Percentiles rank a stretch among this genome's conserved stretches.
Evolutionary conservation across 2,797 vertebrate genomes (phyloP).

Genomic region (Gadopsis marmoratus): DNA sequence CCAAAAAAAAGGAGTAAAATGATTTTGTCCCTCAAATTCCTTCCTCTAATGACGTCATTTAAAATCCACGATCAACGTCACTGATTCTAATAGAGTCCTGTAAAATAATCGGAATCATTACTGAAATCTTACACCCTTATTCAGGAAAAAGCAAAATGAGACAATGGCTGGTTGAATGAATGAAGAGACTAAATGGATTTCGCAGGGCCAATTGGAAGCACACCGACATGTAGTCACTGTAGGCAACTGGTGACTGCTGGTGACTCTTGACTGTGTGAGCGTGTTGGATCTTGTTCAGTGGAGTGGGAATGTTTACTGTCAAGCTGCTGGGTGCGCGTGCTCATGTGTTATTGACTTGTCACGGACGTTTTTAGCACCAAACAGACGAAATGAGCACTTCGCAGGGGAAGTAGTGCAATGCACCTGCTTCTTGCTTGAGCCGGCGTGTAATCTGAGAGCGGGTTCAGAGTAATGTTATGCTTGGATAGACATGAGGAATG

Average conservation of each 20-base stretch:
- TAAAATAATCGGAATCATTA: neutral
- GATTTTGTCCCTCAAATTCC: neutral
- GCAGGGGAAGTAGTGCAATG: too few species aligned
- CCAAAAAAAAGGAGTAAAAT: neutral
- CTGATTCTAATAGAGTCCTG: neutral
- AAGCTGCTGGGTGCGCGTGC: neutral
- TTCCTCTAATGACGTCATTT: neutral
- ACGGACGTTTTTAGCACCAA: conserved; percentile 6
- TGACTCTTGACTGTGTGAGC: conserved; percentile 36
- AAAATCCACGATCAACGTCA: neutral
- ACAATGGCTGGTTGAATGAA: conserved; percentile 17
- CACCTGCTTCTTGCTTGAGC: neutral
- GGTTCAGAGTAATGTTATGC: neutral
- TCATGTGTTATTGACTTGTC: neutral
- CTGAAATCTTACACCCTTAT: neutral
- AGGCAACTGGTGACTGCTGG: conserved; percentile 7
- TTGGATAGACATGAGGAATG: neutral
- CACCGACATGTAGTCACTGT: neutral
- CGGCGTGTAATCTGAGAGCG: neutral
- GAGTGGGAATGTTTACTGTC: conserved; percentile 48
- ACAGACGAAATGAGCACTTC: conserved; percentile 1
- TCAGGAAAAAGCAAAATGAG: neutral
- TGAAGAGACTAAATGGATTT: conserved; percentile 4
- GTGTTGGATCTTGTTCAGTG: conserved; percentile 56
- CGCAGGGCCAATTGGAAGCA: neutral